These are phyloP conservation scores for Alligator sinensis DNA, from an alignment of 2,113 vertebrate genomes.

Conservation along the genomic window DNA sequence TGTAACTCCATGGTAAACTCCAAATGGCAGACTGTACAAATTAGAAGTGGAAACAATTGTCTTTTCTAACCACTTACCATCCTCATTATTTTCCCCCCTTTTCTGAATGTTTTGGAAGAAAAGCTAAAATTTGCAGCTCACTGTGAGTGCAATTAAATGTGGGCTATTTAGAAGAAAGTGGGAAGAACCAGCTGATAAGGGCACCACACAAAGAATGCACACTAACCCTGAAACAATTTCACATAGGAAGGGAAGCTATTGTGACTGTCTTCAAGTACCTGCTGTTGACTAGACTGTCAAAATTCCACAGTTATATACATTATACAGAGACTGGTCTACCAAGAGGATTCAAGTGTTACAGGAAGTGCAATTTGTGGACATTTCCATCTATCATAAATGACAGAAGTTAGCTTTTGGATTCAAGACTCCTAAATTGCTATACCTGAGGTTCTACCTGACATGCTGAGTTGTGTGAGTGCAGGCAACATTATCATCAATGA, in stretches of 20 bases:
- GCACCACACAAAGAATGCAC: neutral
- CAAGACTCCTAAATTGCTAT: neutral
- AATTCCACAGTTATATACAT: accelerated
- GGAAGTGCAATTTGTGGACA: neutral
- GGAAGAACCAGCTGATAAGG: neutral
- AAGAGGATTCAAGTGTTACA: accelerated
- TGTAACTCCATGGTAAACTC: neutral
- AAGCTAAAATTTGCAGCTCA: neutral
- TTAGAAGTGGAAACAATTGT: neutral
- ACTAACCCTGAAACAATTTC: neutral
- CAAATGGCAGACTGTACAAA: neutral
- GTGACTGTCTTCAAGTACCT: neutral
- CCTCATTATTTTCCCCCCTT: neutral
- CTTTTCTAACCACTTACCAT: neutral
- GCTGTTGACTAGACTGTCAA: neutral
- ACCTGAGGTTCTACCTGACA: neutral
- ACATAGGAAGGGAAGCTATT: neutral
- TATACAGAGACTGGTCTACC: accelerated
- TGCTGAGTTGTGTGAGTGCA: neutral
- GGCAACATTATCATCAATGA: too few species aligned
- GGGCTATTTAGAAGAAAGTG: neutral
- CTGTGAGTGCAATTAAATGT: neutral
- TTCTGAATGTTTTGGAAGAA: neutral
- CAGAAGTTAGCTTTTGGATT: neutral
- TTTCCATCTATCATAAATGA: accelerated